Evolutionary conservation across 2,888 invertebrate genomes (phyloP).

Genomic region (Apomyelois bistriatella): DNA sequence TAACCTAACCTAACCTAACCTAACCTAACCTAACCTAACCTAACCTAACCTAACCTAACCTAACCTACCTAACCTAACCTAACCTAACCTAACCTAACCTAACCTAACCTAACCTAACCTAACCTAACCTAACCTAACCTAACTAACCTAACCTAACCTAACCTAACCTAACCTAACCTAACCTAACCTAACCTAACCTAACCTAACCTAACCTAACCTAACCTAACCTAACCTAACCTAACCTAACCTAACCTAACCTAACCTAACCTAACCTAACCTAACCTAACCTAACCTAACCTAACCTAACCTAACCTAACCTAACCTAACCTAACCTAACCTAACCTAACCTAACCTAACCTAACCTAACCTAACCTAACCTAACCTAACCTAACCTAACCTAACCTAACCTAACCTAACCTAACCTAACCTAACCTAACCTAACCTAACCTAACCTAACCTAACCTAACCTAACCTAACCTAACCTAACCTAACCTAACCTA

Average conservation of each 20-base stretch:
- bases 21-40: constrained; percentile 14
- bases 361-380: constrained; percentile 17
- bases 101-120: constrained; percentile 23
- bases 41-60: constrained; percentile 23
- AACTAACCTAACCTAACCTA: constrained; percentile 25
- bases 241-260: constrained; percentile 23
- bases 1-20: constrained; percentile 17
- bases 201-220: constrained; percentile 21
- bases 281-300: constrained; percentile 14
- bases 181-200: constrained; percentile 20
- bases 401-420: constrained; percentile 18
- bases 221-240: constrained; percentile 22
- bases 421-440: constrained; percentile 14
- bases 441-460: constrained; percentile 9
- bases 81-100: constrained; percentile 14
- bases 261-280: constrained; percentile 17
- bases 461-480: constrained; percentile 13
- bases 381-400: constrained; percentile 17
- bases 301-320: constrained; percentile 19
- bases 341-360: constrained; percentile 19
- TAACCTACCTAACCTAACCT: constrained; percentile 21
- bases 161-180: constrained; percentile 20
- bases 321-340: constrained; percentile 20
- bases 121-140: constrained; percentile 26
- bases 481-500: constrained; percentile 18